phyloP scores from a whole-genome alignment of 2,888 invertebrate species.

The Andrena chrysosceles region DNA sequence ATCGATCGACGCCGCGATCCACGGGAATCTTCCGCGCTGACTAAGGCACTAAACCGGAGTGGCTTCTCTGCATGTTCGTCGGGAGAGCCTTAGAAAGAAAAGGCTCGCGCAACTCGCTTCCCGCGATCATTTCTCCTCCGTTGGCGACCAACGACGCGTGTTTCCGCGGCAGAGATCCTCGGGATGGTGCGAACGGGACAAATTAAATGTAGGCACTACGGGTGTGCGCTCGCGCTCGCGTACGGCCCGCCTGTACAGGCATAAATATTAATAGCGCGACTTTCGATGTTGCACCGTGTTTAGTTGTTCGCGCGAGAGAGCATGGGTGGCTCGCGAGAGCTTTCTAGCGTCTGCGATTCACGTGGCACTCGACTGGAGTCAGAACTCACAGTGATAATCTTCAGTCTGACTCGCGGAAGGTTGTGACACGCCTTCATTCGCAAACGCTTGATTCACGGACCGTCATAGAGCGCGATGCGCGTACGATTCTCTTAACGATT shows the following conservation, averaged over 20 bases:
- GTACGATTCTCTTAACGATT: conserved; percentile 50
- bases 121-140: neutral
- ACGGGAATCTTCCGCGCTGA: conserved; percentile 28
- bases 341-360: neutral
- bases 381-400: neutral
- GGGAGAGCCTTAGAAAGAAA: conserved; percentile 19
- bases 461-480: conserved; percentile 4
- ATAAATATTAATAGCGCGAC: conserved; percentile 17
- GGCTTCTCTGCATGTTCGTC: conserved; percentile 39
- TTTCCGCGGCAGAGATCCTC: conserved; percentile 4
- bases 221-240: conserved; percentile 14
- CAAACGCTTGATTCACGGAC: neutral
- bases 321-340: neutral
- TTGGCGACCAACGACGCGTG: neutral
- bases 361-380: neutral
- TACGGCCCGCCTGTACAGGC: conserved; percentile 10
- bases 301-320: neutral
- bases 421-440: neutral
- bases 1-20: conserved; percentile 62
- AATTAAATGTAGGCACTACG: conserved; percentile 55
- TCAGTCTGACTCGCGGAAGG: no score
- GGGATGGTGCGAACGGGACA: conserved; percentile 33
- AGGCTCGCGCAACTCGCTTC: neutral
- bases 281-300: neutral
- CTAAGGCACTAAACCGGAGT: conserved; percentile 66